A percentile compares a stretch with the other conserved stretches of the same genome.
Conservation (phyloP, 2,113 vertebrate species). For the Chionomys nivalis region DNA sequence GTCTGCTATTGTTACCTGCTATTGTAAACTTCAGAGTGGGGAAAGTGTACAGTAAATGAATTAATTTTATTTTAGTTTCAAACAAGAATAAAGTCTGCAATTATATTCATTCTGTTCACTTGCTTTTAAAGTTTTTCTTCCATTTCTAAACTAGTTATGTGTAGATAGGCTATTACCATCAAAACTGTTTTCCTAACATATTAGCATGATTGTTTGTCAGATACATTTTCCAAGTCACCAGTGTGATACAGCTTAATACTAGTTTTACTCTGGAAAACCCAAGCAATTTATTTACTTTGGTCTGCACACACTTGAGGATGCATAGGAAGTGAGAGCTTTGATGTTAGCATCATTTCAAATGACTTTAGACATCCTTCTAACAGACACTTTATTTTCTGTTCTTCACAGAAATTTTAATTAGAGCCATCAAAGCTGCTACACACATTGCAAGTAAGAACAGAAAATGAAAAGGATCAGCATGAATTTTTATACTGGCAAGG, state of each 20-base stretch:
- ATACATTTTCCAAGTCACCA: background rate
- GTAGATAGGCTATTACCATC: background rate
- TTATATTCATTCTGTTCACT: background rate
- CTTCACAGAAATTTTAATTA: constrained; percentile 84
- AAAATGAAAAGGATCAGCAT: constrained; percentile 56
- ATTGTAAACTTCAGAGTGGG: too few relatives aligned
- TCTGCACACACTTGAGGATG: constrained; percentile 74
- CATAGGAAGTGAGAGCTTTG: constrained; percentile 68
- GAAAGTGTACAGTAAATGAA: too few relatives aligned
- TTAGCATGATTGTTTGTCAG: background rate
- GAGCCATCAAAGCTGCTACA: constrained; percentile 80
- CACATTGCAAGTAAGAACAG: constrained; percentile 74
- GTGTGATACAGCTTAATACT: background rate
- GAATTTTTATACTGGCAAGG: constrained; percentile 67
- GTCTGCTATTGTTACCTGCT: background rate
- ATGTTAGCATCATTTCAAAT: constrained; percentile 78
- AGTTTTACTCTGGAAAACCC: constrained; percentile 37
- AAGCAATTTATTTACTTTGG: constrained; percentile 72
- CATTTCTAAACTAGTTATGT: background rate
- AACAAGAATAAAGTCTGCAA: background rate
- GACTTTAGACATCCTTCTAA: constrained; percentile 60
- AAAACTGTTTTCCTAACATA: background rate
- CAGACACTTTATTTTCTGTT: constrained; percentile 81
- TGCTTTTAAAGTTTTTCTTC: background rate
- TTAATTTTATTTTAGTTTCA: too few relatives aligned